Percentiles rank a stretch among this genome's conserved stretches.
Conservation (phyloP, 2,113 vertebrate species). For the Menidia beryllina region DNA sequence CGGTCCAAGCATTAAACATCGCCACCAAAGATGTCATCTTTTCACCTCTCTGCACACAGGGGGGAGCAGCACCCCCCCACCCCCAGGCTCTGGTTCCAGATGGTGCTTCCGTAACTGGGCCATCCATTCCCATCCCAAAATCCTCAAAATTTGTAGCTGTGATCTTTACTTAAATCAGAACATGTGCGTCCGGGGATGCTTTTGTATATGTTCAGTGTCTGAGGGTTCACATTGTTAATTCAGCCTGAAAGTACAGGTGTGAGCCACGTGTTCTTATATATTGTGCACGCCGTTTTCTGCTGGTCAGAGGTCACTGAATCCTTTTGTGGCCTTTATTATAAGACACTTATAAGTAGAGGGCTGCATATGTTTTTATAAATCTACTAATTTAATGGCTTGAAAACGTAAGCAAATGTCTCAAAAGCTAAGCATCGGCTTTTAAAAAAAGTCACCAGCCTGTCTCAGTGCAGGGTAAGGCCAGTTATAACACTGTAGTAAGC, state of each 20-base stretch:
- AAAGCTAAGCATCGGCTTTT: too few relatives aligned
- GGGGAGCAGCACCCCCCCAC: constrained; percentile 10
- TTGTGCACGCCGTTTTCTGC: neutral
- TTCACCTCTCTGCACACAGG: constrained; percentile 1
- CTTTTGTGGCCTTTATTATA: too few relatives aligned
- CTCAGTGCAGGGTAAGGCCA: neutral
- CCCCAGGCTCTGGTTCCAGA: constrained; percentile 17
- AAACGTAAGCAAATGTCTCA: too few relatives aligned
- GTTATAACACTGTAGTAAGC: neutral
- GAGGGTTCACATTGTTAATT: neutral
- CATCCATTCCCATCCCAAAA: neutral
- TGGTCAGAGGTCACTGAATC: neutral
- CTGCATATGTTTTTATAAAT: too few relatives aligned
- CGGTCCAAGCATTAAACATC: neutral
- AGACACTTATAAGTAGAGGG: too few relatives aligned
- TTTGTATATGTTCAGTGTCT: neutral
- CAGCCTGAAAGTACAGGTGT: neutral
- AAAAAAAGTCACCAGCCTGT: too few relatives aligned
- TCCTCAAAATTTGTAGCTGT: constrained; percentile 23
- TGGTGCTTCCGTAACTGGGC: constrained; percentile 4
- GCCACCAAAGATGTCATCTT: neutral
- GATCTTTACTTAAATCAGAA: constrained; percentile 6
- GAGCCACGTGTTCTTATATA: neutral
- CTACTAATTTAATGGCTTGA: too few relatives aligned
- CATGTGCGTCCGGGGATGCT: neutral